Evolutionary conservation across 2,888 invertebrate genomes (phyloP).

Genomic region (Uloborus plumipes): DNA sequence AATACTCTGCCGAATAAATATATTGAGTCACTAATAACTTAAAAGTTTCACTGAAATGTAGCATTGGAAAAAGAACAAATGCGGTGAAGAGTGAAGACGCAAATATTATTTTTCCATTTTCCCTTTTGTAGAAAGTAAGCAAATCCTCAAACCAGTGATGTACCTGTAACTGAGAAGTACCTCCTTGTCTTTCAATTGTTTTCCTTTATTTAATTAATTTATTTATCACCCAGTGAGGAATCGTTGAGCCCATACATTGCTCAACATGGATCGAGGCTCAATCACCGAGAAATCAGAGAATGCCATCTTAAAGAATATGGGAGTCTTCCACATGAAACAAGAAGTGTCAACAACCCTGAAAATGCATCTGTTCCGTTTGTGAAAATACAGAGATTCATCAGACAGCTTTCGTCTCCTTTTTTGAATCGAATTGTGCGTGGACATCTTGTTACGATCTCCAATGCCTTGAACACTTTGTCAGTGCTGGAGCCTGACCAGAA

Average conservation of each 20-base stretch:
- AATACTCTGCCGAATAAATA: too few relatives aligned
- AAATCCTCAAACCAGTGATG: too few relatives aligned
- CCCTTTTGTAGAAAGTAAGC: too few relatives aligned
- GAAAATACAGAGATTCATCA: slow-evolving; percentile 50
- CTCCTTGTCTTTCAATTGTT: neutral
- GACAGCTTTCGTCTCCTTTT: slow-evolving; percentile 10
- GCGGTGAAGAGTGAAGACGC: too few relatives aligned
- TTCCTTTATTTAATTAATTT: neutral
- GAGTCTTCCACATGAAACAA: slow-evolving; percentile 68
- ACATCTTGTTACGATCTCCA: slow-evolving; percentile 67
- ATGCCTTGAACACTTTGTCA: slow-evolving; percentile 70
- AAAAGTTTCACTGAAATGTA: too few relatives aligned
- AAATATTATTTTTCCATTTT: too few relatives aligned
- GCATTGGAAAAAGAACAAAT: too few relatives aligned
- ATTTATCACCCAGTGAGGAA: slow-evolving; percentile 39
- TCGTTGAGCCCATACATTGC: slow-evolving; percentile 62
- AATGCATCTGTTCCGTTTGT: slow-evolving; percentile 24
- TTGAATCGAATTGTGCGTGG: slow-evolving; percentile 37
- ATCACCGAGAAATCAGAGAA: slow-evolving; percentile 68
- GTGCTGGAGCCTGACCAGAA: slow-evolving; percentile 70
- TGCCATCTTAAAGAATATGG: slow-evolving; percentile 69
- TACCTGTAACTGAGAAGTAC: too few relatives aligned
- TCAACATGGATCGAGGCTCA: slow-evolving; percentile 67
- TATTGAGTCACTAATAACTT: too few relatives aligned
- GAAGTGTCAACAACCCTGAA: slow-evolving; percentile 36